Conservation (phyloP, 2,888 invertebrate species). For the Beris morrisii region DNA sequence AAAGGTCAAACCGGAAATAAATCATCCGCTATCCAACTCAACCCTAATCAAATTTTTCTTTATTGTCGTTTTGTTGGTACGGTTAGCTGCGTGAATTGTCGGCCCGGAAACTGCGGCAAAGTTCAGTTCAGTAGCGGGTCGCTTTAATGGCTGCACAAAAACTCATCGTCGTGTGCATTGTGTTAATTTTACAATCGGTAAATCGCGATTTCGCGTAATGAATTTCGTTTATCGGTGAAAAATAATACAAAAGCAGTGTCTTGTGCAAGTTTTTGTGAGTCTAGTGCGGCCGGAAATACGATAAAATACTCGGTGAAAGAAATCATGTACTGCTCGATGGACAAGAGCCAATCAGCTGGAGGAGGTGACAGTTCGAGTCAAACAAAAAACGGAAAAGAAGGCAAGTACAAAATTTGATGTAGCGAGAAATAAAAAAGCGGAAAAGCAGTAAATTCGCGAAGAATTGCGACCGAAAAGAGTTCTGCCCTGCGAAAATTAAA, state of each 20-base stretch:
- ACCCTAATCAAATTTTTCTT: too few species aligned
- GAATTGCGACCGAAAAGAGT: too few species aligned
- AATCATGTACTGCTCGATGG: constrained; percentile 74
- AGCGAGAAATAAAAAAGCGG: too few species aligned
- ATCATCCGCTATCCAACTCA: too few species aligned
- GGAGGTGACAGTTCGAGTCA: constrained; percentile 68
- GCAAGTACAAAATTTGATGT: constrained; percentile 58
- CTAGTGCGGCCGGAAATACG: too few species aligned
- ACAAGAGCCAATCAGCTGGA: constrained; percentile 74
- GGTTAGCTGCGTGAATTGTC: neutral
- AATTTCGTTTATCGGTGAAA: constrained; percentile 4
- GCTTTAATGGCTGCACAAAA: neutral
- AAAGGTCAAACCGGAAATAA: too few species aligned
- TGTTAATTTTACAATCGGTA: neutral
- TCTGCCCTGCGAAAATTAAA: too few species aligned
- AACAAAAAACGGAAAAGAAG: constrained; percentile 73
- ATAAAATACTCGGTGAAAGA: neutral
- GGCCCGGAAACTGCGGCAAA: neutral
- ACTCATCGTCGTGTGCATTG: neutral
- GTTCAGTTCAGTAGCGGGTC: constrained; percentile 9
- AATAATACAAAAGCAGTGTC: neutral
- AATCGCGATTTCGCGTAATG: constrained; percentile 8
- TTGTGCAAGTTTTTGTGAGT: neutral
- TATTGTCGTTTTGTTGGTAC: too few species aligned
- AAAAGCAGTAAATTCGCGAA: too few species aligned